Evolutionary conservation across 2,113 vertebrate species (phyloP).

Genomic region (Toxotes jaculatrix): DNA sequence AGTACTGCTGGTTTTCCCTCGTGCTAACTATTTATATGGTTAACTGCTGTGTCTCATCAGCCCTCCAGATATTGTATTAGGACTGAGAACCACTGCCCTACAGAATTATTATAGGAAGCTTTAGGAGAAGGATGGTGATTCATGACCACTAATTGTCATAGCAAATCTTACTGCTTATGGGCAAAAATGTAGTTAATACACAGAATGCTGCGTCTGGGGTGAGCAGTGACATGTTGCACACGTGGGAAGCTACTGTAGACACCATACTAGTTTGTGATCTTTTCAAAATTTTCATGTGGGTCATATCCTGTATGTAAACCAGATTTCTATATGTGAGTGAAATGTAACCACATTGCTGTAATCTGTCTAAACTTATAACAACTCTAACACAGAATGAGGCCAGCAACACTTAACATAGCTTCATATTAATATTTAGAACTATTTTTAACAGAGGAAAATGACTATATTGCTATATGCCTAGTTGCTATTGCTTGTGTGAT

Average conservation of each 20-base stretch:
- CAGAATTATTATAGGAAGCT: not conserved
- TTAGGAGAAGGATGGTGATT: not conserved
- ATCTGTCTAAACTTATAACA: no score
- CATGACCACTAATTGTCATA: not conserved
- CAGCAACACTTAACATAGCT: not conserved
- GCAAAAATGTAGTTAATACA: not conserved
- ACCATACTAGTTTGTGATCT: not conserved
- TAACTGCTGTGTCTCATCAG: not conserved
- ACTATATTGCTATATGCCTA: not conserved
- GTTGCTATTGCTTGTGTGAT: not conserved
- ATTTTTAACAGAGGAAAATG: not conserved
- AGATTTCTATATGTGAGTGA: not conserved
- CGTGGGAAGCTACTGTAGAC: fast-evolving
- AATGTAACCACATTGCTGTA: not conserved
- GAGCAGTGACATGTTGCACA: not conserved
- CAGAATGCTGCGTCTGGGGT: not conserved
- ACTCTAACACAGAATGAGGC: not conserved
- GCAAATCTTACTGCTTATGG: not conserved
- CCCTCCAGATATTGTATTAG: not conserved
- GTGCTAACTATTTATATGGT: not conserved
- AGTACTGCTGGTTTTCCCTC: not conserved
- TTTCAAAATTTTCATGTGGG: not conserved
- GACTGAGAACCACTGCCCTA: not conserved
- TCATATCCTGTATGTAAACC: not conserved
- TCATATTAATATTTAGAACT: not conserved